Percentiles rank a stretch among this genome's conserved stretches.
Evolutionary conservation across 2,797 vertebrate genomes (phyloP).

Genomic region (Naso thynnoides): DNA sequence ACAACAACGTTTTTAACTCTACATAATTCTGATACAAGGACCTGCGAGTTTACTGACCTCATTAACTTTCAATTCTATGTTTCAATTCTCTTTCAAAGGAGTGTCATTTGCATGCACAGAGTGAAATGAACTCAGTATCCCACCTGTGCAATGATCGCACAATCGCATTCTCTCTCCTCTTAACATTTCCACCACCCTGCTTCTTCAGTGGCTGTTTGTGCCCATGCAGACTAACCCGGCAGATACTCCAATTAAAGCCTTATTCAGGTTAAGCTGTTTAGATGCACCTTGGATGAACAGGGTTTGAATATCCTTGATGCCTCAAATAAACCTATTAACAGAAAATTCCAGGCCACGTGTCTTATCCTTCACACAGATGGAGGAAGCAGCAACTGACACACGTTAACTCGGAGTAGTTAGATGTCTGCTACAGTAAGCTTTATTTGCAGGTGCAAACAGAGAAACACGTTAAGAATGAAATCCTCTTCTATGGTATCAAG

Average conservation of each 20-base stretch:
- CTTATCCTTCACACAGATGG: constrained; percentile 33
- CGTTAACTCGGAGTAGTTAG: background rate
- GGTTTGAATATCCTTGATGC: constrained; percentile 53
- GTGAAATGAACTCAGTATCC: background rate
- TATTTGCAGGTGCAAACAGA: background rate
- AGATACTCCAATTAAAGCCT: constrained; percentile 58
- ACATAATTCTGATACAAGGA: background rate
- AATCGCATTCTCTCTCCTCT: background rate
- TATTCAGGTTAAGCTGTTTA: constrained; percentile 73
- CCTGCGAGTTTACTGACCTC: background rate
- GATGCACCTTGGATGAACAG: constrained; percentile 53
- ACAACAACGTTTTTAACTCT: no score
- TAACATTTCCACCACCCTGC: constrained; percentile 7
- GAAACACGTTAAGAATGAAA: background rate
- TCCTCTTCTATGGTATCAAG: background rate
- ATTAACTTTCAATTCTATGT: background rate
- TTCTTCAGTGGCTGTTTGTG: constrained; percentile 19
- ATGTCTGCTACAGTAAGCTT: background rate
- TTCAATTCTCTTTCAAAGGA: background rate
- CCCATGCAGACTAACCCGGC: constrained; percentile 34
- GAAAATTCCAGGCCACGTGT: constrained; percentile 55
- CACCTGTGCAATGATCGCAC: background rate
- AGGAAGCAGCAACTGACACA: constrained; percentile 32
- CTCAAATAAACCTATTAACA: constrained; percentile 75
- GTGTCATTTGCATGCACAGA: constrained; percentile 15